Conservation (phyloP, 1,140 invertebrate species). For the roundworm (Caenorhabditis elegans) region DNA sequence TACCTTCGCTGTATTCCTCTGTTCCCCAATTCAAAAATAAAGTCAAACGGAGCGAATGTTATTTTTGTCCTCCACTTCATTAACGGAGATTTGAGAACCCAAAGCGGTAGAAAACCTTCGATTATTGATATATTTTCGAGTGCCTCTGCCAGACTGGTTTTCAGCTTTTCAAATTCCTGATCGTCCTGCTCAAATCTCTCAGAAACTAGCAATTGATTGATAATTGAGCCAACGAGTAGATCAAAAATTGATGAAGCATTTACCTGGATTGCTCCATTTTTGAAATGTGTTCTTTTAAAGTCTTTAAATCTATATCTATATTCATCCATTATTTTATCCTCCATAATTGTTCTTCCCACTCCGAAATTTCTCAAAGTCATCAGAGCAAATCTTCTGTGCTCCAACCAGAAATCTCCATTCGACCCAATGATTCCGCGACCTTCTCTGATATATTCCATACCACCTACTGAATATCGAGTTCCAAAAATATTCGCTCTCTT, state of each 20-base stretch:
- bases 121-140: neutral
- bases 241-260: conserved; percentile 25
- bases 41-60: conserved; percentile 45
- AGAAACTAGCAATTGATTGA: conserved; percentile 37
- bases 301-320: neutral
- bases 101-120: neutral
- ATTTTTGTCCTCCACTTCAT: conserved; percentile 56
- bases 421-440: conserved; percentile 23
- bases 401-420: conserved; percentile 69
- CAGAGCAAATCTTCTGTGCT: conserved; percentile 79
- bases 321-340: conserved; percentile 67
- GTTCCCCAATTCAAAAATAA: conserved; percentile 23
- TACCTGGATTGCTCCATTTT: neutral
- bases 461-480: neutral
- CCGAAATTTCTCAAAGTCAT: conserved; percentile 76
- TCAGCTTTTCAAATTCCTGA: conserved; percentile 23
- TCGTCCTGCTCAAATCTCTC: conserved; percentile 35
- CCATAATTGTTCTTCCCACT: conserved; percentile 73
- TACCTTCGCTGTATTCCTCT: too few species aligned
- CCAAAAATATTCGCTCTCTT: conserved; percentile 7
- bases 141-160: neutral
- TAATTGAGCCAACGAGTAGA: conserved; percentile 43
- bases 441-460: neutral
- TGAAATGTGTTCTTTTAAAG: neutral
- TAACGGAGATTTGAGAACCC: conserved; percentile 50